Evolutionary conservation across 2,888 invertebrate genomes (phyloP).

Genomic region (Macropis europaea): DNA sequence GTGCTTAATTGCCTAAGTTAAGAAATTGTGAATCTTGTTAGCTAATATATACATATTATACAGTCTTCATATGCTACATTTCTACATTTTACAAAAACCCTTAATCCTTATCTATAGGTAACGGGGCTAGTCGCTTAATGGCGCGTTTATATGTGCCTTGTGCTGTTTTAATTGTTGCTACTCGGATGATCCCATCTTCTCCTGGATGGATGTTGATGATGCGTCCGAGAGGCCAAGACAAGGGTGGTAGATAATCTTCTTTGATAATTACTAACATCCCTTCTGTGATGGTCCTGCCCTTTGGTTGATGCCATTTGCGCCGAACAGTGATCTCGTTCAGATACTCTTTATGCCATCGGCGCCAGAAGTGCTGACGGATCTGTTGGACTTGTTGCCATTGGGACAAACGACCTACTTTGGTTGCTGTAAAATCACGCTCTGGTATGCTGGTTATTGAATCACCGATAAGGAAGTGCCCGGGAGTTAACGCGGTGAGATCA

Average conservation of each 20-base stretch:
- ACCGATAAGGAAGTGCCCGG: slow-evolving; percentile 11
- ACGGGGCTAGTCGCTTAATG: too few species aligned
- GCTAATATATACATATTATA: too few species aligned
- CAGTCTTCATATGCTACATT: too few species aligned
- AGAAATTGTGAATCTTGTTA: too few species aligned
- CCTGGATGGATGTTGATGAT: too few species aligned
- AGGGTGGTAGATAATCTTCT: neutral
- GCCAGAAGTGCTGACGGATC: slow-evolving; percentile 8
- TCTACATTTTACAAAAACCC: too few species aligned
- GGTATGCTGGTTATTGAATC: neutral
- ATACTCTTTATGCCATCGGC: slow-evolving; percentile 5
- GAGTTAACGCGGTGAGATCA: neutral
- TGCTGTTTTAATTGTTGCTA: too few species aligned
- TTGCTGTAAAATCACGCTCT: neutral
- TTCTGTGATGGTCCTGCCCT: neutral
- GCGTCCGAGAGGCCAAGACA: too few species aligned
- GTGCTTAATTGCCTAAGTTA: too few species aligned
- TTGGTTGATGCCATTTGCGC: neutral
- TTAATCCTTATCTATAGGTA: too few species aligned
- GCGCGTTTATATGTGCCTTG: too few species aligned
- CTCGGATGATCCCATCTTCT: too few species aligned
- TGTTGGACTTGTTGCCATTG: neutral
- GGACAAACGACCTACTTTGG: neutral
- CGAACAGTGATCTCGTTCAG: neutral
- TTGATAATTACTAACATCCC: neutral